Base-by-base conservation (phyloP, 1,140 invertebrate genomes). In the Octopus sinensis region DNA sequence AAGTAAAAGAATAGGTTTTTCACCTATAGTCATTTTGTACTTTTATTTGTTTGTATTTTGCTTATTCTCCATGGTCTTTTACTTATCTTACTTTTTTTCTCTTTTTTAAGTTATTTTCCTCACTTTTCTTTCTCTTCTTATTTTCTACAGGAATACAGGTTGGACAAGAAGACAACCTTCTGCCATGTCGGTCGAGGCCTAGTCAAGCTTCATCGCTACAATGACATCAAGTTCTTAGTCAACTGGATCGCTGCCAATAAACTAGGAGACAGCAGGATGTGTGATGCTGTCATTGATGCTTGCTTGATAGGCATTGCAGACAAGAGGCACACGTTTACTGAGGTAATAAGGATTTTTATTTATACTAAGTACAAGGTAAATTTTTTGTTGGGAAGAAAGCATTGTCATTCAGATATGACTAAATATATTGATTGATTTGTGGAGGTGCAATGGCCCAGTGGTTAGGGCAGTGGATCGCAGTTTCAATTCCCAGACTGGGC, bases 281-380 rank as follows among this genome's bases (percentile, higher is more conserved):
- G 86, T 71, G 90, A 91, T 85, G 90, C 90, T 76, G 86, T 90
- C 9, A 86, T 91, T 51, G 86, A 87, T 68, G 86, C 89, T 2
- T 88, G 88, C 80, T 84, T 91, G 10, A 82, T 89, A 13, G 86
- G 88, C 71, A 84, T 90, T n/a, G 86, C 86, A 43, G 86, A 89
- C 79, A 87, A 83, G 75, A 51, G 52, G 30, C 43, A 77, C 43
- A 77, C 30, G 4, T 81, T 86, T 13, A 85, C 56, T 83, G 87
- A 89, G 86, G 88, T 88, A 43, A 85, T 23, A 53, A 30, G 43
- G 77, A 43, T 3, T 56, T 7, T 6, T 53, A 54, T 6, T 9
- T 53, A 81, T 76, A 76, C 54, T 56, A 17, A 13, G 53, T 53
- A 12, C 10, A 17, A 51, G 7, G 9, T 5, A 12, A 12, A 4